phyloP scores from a whole-genome alignment of 2,113 vertebrate genomes.

The Perca fluviatilis region DNA sequence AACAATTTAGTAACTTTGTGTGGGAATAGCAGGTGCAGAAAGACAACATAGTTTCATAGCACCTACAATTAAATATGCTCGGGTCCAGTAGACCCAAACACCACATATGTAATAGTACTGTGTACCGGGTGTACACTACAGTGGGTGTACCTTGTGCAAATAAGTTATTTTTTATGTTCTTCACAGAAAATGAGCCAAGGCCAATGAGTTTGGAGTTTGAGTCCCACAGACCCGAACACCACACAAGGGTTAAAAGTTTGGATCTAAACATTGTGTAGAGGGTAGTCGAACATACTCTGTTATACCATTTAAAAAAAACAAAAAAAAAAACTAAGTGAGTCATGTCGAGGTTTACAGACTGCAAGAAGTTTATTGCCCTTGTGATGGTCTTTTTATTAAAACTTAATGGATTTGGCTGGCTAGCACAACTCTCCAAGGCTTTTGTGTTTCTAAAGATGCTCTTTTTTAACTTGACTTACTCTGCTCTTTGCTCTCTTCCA shows the following conservation, averaged over 20 bases:
- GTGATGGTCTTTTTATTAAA: conserved; percentile 58
- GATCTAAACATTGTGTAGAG: conserved; percentile 17
- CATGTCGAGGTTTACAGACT: conserved; percentile 44
- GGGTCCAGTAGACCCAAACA: too few species aligned
- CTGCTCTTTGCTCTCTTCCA: not conserved
- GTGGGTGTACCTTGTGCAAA: too few species aligned
- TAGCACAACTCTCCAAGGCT: conserved; percentile 23
- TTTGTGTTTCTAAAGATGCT: conserved; percentile 43
- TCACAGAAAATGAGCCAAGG: too few species aligned
- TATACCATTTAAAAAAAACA: not conserved
- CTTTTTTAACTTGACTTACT: conserved; percentile 18
- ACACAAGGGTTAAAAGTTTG: not conserved
- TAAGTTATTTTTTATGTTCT: too few species aligned
- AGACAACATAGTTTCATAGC: too few species aligned
- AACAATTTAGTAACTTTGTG: too few species aligned
- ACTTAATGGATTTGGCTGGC: conserved; percentile 53
- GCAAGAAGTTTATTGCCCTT: conserved; percentile 34
- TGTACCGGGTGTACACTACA: too few species aligned
- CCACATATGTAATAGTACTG: too few species aligned
- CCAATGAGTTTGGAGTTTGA: too few species aligned
- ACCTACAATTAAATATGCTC: too few species aligned
- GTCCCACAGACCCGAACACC: too few species aligned
- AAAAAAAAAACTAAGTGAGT: conserved; percentile 28
- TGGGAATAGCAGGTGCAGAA: not conserved
- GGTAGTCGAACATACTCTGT: conserved; percentile 12